phyloP scores from a whole-genome alignment of 2,113 vertebrate species.

The Eclectus roratus region DNA sequence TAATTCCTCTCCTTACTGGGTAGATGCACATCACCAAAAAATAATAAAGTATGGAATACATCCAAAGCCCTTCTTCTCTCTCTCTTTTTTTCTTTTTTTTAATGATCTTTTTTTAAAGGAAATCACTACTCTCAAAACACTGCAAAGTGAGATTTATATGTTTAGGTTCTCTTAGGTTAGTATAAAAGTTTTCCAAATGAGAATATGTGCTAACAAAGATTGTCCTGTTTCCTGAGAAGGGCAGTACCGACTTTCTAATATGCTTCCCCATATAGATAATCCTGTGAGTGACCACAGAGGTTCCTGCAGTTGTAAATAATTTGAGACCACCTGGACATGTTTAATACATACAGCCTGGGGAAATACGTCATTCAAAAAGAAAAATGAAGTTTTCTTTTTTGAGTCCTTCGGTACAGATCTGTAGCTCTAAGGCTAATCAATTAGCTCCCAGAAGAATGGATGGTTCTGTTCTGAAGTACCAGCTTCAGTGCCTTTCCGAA shows the following conservation, averaged over 20 bases:
- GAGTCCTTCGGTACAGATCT: background rate
- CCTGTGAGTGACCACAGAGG: slow-evolving; percentile 33
- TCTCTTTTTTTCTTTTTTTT: background rate
- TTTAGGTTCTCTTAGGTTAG: background rate
- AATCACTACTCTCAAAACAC: background rate
- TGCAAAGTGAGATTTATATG: background rate
- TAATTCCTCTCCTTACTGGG: background rate
- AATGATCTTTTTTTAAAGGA: background rate
- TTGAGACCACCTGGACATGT: slow-evolving; percentile 54
- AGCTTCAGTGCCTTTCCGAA: slow-evolving; percentile 15
- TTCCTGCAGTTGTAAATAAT: slow-evolving; percentile 56
- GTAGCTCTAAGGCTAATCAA: slow-evolving; percentile 40
- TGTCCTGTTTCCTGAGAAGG: slow-evolving; percentile 42
- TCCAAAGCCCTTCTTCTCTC: background rate
- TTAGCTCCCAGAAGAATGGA: slow-evolving; percentile 38
- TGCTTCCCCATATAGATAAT: slow-evolving; percentile 55
- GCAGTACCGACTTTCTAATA: slow-evolving; percentile 14
- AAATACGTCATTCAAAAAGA: slow-evolving; percentile 40
- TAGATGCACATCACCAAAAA: background rate
- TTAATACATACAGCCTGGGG: slow-evolving; percentile 22
- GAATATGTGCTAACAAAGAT: slow-evolving; percentile 14
- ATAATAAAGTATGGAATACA: background rate
- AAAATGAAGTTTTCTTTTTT: background rate
- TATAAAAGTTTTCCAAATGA: background rate
- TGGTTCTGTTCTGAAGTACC: slow-evolving; percentile 40